These are phyloP conservation scores for Antheraea yamamai DNA, from an alignment of 2,888 invertebrate genomes.

Conservation along the genomic window DNA sequence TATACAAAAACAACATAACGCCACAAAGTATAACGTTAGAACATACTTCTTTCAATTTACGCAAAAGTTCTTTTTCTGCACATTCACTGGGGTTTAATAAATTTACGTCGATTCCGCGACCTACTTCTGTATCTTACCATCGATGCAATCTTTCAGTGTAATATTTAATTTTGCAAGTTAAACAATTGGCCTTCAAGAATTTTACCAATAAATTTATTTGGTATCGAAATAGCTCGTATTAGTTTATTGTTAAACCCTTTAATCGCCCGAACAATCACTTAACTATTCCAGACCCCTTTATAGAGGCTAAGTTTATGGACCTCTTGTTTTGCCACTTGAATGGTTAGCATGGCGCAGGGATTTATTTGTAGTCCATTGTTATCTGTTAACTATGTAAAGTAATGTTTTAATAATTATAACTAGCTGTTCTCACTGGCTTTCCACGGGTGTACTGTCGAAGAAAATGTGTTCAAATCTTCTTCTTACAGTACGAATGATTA, in stretches of 20 bases:
- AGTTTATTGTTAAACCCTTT: not conserved
- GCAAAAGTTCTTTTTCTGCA: not conserved
- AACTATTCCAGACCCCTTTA: conserved; percentile 21
- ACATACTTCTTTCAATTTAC: not conserved
- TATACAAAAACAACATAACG: not conserved
- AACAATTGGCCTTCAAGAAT: not conserved
- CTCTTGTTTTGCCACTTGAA: conserved; percentile 33
- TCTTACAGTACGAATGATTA: too few relatives aligned
- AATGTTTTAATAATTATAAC: not conserved
- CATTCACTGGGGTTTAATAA: not conserved
- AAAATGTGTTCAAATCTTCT: too few relatives aligned
- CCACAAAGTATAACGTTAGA: not conserved
- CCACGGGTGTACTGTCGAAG: too few relatives aligned
- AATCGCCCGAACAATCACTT: conserved; percentile 9
- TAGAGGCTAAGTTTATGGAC: conserved; percentile 18
- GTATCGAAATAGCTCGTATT: not conserved
- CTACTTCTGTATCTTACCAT: not conserved
- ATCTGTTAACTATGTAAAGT: not conserved
- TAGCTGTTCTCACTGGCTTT: too few relatives aligned
- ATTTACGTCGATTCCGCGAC: not conserved
- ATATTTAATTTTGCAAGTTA: conserved; percentile 1
- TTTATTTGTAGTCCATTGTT: conserved; percentile 5
- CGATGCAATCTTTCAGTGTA: not conserved
- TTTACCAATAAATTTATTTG: not conserved
- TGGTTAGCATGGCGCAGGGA: conserved; percentile 32